Base-by-base conservation (phyloP, 1,140 invertebrate genomes). In the Zophobas atratus region DNA sequence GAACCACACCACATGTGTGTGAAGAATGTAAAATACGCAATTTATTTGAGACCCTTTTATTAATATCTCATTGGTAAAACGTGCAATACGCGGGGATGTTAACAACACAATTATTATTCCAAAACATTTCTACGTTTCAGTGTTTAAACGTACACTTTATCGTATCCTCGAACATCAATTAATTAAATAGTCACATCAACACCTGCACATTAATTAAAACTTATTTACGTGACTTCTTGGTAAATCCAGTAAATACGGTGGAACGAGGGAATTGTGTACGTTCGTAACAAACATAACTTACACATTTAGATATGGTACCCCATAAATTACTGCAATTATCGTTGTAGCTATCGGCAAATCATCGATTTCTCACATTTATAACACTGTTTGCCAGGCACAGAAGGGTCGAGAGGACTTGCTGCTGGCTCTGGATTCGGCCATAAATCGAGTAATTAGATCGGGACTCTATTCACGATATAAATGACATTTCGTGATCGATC, bases 191-290 rank as follows among this genome's bases (percentile, higher is more conserved):
- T 67, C 20, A n/a, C 46, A 46, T 67, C 60, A 67, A 46, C 60
- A 67, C 60, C 38, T 67, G 60, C 46, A 67, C 60, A 67, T 67
- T 67, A 67, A 67, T 67, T 67, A 67, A 67, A 67, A 67, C 60
- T 67, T 67, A 67, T 67, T 67, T 67, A 67, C 60, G 60, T 67
- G 60, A 67, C 60, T 67, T 67, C 60, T 67, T 67, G 60, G 60
- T 5, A 46, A 67, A 67, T 67, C 60, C 60, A 43, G 60, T 36
- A 43, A 67, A 67, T 39, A 67, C 32, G 60, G 38, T 36, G 5
- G 56, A 46, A 46, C 41, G 41, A n/a, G 1, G 38, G 20, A 32
- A 32, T 46, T 43, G 38, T 41, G 60, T 39, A 35, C 33, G n/a
- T 39, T 35, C 35, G 33, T 3, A 60, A 36, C 56, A 67, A 41